Base-by-base conservation (phyloP, 2,888 invertebrate genomes). In the Cylindroiulus punctatus region DNA sequence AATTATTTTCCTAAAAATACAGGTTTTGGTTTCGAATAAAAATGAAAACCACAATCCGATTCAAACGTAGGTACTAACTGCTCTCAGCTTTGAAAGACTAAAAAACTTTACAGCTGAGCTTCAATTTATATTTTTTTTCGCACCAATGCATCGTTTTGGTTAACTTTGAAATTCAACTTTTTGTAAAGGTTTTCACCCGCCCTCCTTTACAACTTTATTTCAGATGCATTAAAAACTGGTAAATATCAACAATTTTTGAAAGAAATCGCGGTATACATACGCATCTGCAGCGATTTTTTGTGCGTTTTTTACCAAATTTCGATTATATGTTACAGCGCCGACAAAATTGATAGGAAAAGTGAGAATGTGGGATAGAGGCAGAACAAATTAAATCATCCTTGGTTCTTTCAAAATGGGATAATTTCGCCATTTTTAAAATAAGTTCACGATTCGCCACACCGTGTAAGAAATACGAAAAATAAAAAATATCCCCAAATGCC, bases 361-460 rank as follows among this genome's bases (percentile, higher is more conserved):
- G 57, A 57, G 57, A 57, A 57, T 57, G 57, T 4, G 57, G 44
- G n/a, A 57, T 57, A 57, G 57, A 57, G 19, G 57, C 57, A 57
- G n/a, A 57, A 57, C 57, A 57, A 57, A 57, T 57, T 57, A 57
- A 57, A 57, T 57, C 57, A 19, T 57, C 57, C 57, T 57, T 57
- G 57, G n/a, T 57, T 19, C 57, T 57, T n/a, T 57, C 57, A 57
- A 57, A 57, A 57, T 57, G 57, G 57, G 57, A 57, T 57, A 57
- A 57, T 57, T 57, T 57, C 57, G n/a, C n/a, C 57, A n/a, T 57
- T 57, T 57, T 57, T 57, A 57, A 57, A n/a, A n/a, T 57, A 19
- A n/a, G 57, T n/a, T 57, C 57, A 7, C 57, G 19, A 57, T 57
- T 57, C 57, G 57, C n/a, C n/a, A 57, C n/a, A 57, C 57, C 57